Conservation (phyloP, 2,113 vertebrate species). For the Felis catus region DNA sequence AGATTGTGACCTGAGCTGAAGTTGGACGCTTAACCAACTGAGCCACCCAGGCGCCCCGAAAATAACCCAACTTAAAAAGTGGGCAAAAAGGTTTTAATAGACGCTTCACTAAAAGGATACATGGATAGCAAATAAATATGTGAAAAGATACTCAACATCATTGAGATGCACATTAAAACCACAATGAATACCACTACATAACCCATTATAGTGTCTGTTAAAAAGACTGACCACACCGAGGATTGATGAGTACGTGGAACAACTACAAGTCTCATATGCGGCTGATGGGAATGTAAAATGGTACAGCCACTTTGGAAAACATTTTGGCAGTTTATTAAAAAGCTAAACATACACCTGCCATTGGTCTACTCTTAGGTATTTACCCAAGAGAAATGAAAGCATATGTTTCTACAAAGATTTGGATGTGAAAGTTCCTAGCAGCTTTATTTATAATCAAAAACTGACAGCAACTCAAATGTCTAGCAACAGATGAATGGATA, state of each 20-base stretch:
- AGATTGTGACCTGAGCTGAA: too few species aligned
- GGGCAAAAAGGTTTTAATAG: background rate
- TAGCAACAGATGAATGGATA: background rate
- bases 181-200: background rate
- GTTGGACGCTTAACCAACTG: too few species aligned
- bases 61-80: background rate
- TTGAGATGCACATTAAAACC: background rate
- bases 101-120: background rate
- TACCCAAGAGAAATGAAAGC: background rate
- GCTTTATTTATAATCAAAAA: background rate
- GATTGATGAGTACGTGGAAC: background rate
- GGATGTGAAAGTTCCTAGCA: background rate
- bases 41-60: background rate
- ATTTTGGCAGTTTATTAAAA: background rate
- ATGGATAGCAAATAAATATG: background rate
- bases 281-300: background rate
- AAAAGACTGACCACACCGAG: background rate
- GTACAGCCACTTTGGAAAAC: background rate
- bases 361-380: background rate
- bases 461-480: background rate
- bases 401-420: background rate
- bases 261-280: too few species aligned
- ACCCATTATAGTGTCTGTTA: background rate
- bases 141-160: background rate
- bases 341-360: background rate